These are phyloP conservation scores for Bombus confusus DNA, from an alignment of 1,140 invertebrate genomes.

Conservation along the genomic window DNA sequence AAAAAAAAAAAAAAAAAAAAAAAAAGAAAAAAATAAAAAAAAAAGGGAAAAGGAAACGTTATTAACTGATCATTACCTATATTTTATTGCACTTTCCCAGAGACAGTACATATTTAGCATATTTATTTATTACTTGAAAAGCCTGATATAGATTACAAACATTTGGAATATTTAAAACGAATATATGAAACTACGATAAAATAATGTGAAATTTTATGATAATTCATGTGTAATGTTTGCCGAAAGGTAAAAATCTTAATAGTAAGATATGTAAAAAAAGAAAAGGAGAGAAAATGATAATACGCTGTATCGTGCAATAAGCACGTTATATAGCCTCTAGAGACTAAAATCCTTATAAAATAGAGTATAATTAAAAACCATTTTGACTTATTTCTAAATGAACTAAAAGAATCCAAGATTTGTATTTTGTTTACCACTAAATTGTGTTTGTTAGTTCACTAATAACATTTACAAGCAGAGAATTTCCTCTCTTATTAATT, in stretches of 20 bases:
- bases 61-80: slow-evolving; percentile 47
- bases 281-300: background rate
- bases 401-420: slow-evolving; percentile 1
- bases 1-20: too few species aligned
- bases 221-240: slow-evolving; percentile 28
- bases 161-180: slow-evolving; percentile 49
- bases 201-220: slow-evolving; percentile 22
- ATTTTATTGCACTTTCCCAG: slow-evolving; percentile 79
- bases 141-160: slow-evolving; percentile 53
- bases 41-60: background rate
- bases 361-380: slow-evolving; percentile 22
- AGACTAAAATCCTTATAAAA: slow-evolving; percentile 62
- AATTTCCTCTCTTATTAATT: slow-evolving; percentile 16
- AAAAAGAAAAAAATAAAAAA: too few species aligned
- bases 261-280: slow-evolving; percentile 57
- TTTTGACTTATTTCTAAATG: slow-evolving; percentile 30
- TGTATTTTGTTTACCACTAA: slow-evolving; percentile 40
- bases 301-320: slow-evolving; percentile 47
- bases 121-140: slow-evolving; percentile 53
- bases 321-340: slow-evolving; percentile 65
- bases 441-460: slow-evolving; percentile 49
- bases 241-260: slow-evolving; percentile 61
- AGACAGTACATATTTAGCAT: slow-evolving; percentile 72
- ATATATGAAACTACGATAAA: background rate
- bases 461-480: slow-evolving; percentile 50